Conservation (phyloP, 2,113 vertebrate species). For the Pseudorhombus dupliciocellatus region DNA sequence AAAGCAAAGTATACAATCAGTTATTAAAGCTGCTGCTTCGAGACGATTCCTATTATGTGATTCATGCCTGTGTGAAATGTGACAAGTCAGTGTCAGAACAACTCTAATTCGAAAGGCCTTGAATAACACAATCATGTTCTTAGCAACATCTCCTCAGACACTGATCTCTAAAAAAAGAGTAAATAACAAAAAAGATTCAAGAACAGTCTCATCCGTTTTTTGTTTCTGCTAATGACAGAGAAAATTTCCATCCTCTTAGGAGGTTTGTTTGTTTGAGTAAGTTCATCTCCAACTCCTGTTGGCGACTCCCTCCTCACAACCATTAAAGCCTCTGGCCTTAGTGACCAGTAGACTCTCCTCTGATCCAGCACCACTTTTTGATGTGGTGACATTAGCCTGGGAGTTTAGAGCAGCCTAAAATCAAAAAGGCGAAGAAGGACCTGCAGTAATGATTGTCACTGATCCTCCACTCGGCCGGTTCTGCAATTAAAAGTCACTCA, state of each 20-base stretch:
- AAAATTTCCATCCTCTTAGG: no score
- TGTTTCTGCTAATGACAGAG: no score
- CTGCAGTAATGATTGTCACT: constrained; percentile 10
- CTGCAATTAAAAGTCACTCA: constrained; percentile 20
- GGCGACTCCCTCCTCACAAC: constrained; percentile 6
- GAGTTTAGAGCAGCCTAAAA: constrained; percentile 24
- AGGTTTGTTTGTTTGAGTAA: background rate
- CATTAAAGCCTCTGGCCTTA: background rate
- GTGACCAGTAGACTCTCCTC: constrained; percentile 42
- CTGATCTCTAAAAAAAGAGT: background rate
- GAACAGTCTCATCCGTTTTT: no score
- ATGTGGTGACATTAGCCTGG: constrained; percentile 52
- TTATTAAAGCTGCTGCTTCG: background rate
- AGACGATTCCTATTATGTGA: background rate
- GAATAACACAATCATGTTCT: background rate
- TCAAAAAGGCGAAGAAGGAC: constrained; percentile 1
- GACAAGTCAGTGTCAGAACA: background rate
- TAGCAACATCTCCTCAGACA: background rate
- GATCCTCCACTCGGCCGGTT: constrained; percentile 7
- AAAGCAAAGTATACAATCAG: background rate
- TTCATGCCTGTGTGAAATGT: constrained; percentile 14
- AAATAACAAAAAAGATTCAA: no score
- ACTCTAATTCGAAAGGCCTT: constrained; percentile 7
- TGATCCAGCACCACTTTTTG: constrained; percentile 34
- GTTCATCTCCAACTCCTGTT: background rate